Base-by-base conservation (phyloP, 1,140 invertebrate genomes). In the Dermatophagoides farinae region DNA sequence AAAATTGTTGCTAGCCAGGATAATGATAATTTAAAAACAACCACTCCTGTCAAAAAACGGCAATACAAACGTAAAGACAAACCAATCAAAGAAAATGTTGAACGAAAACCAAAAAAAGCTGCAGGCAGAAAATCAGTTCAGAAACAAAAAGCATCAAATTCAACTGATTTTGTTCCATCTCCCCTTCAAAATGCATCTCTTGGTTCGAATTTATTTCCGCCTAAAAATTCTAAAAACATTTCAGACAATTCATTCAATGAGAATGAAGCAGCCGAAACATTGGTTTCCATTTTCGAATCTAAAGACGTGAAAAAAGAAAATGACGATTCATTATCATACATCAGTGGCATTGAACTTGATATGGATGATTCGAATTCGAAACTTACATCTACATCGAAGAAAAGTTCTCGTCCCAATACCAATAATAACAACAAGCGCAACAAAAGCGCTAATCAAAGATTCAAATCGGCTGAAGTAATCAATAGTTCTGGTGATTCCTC, bases 251-350 rank as follows among this genome's bases (percentile, higher is more conserved):
- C 23, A 22, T 23, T 49, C 46, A 47, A 51, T 46, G 46, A 62
- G 6, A 54, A 58, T 25, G 61, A 59, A 39, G 61, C 61, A 44
- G 61, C 61, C 1, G 38, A 62, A 52, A 59, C 61, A 16, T 23
- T 62, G 1, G 47, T 62, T 1, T 54, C 44, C 11, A 23, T 62
- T 9, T 62, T 57, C 0, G 61, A 60, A 58, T 55, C 53, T 12
- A 55, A 40, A 11, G 53, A 41, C 2, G 14, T 16, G 22, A 55
- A 40, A 25, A 44, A n/a, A n/a, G 53, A 44, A 14, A 39, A 25
- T n/a, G 11, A 53, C 11, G 51, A 53, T 38, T 53, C 51, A 53
- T 16, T 53, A 39, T 14, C 51, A 31, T 4, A 31, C 8, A 31
- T 31, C 31, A 31, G 31, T 31, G 31, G 2, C 2, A 31, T 4